Evolutionary conservation across 2,888 invertebrate genomes (phyloP).

Genomic region (Orthosia incerta): DNA sequence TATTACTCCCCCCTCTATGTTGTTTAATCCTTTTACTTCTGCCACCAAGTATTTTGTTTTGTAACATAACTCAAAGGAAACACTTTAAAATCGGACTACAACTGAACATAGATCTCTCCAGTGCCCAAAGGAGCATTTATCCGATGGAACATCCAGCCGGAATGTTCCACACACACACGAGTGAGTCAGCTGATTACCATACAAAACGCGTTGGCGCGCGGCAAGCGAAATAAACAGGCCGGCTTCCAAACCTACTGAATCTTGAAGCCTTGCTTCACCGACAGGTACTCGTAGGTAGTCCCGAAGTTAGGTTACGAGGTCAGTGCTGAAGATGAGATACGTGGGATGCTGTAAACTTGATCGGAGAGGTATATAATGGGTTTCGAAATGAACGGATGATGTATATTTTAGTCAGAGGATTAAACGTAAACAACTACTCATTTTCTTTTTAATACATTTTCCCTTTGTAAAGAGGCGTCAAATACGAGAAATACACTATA

Average conservation of each 20-base stretch:
- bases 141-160: conserved; percentile 20
- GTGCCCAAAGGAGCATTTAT: conserved; percentile 30
- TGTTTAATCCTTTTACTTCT: too few species aligned
- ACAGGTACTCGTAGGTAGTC: conserved; percentile 17
- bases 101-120: conserved; percentile 18
- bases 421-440: conserved; percentile 14
- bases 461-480: neutral
- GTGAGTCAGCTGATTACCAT: conserved; percentile 59
- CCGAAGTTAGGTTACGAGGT: conserved; percentile 38
- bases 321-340: conserved; percentile 25
- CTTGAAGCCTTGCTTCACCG: conserved; percentile 33
- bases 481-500: conserved; percentile 1
- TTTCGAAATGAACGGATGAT: conserved; percentile 23
- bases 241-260: conserved; percentile 46
- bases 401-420: conserved; percentile 15
- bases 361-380: conserved; percentile 29
- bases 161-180: conserved; percentile 23
- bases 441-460: neutral
- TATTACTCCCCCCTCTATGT: too few species aligned
- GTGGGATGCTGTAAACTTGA: conserved; percentile 27
- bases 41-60: neutral
- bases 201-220: conserved; percentile 53
- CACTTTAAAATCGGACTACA: conserved; percentile 14
- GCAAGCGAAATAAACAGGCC: conserved; percentile 54
- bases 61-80: neutral